Conservation (phyloP, 1,140 invertebrate genomes). For the Heliothis subflexa region DNA sequence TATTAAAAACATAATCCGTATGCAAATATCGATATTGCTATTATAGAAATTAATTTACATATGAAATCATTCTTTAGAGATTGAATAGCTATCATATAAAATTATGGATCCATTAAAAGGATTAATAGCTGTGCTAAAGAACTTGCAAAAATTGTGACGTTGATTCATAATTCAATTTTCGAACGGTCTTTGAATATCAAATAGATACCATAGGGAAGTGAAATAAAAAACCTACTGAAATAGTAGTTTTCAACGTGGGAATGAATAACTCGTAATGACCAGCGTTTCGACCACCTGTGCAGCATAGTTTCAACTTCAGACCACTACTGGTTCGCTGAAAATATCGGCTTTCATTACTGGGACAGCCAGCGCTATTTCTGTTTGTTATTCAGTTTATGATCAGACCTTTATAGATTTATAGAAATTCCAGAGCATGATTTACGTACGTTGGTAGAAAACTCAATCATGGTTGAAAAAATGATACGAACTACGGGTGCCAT, state of each 20-base stretch:
- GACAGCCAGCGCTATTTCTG: background rate
- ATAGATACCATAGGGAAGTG: background rate
- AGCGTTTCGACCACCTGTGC: background rate
- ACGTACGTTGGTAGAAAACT: too few species aligned
- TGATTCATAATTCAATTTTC: background rate
- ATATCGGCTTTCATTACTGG: constrained; percentile 1
- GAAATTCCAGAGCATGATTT: too few species aligned
- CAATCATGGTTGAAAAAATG: too few species aligned
- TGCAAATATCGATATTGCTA: constrained; percentile 8
- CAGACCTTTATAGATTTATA: too few species aligned
- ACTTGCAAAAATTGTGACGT: background rate
- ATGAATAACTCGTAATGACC: constrained; percentile 29
- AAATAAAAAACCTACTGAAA: background rate
- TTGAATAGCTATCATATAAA: background rate
- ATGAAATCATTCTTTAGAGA: background rate
- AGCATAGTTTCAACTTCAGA: background rate
- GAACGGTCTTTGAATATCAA: background rate
- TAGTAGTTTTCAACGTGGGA: background rate
- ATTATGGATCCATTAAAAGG: constrained; percentile 2
- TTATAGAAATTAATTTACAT: constrained; percentile 9
- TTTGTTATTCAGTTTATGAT: background rate
- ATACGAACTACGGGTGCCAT: too few species aligned
- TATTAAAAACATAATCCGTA: background rate
- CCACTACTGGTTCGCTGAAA: background rate
- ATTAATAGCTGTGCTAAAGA: background rate